These are phyloP conservation scores for Charina bottae DNA, from an alignment of 2,113 vertebrate genomes.

Conservation along the genomic window DNA sequence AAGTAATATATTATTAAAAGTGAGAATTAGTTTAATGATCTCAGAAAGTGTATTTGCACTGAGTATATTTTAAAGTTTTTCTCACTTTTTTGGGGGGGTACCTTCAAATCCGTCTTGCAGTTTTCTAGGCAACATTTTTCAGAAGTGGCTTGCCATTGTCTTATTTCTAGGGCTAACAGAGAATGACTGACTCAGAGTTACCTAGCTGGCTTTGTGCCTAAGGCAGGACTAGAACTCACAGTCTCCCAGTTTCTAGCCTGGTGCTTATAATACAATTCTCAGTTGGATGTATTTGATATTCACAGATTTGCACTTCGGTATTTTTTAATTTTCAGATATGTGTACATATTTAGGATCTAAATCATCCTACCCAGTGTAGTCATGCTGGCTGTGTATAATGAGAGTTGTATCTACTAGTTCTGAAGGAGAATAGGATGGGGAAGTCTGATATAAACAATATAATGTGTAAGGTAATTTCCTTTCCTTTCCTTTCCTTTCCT, in stretches of 20 bases:
- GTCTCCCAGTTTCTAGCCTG: neutral
- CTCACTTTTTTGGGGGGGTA: too few relatives aligned
- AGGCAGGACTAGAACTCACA: neutral
- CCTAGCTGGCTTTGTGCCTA: neutral
- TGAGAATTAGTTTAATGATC: neutral
- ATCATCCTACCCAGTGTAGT: neutral
- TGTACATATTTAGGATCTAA: too few relatives aligned
- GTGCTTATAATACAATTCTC: neutral
- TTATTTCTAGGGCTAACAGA: neutral
- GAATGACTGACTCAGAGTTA: neutral
- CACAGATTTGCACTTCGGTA: neutral
- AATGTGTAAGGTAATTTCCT: neutral
- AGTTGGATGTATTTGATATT: neutral
- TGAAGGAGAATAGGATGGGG: neutral
- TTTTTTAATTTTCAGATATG: neutral
- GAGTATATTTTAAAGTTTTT: neutral
- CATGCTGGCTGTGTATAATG: neutral
- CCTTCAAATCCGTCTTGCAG: neutral
- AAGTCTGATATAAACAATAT: neutral
- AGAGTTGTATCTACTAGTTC: neutral
- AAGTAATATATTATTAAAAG: neutral
- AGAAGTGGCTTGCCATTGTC: neutral
- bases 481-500: too few relatives aligned
- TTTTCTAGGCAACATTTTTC: neutral
- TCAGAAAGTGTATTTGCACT: neutral